These are phyloP conservation scores for human (Homo sapiens) DNA, from an alignment of 2,113 vertebrate species.

Conservation along the genomic window DNA sequence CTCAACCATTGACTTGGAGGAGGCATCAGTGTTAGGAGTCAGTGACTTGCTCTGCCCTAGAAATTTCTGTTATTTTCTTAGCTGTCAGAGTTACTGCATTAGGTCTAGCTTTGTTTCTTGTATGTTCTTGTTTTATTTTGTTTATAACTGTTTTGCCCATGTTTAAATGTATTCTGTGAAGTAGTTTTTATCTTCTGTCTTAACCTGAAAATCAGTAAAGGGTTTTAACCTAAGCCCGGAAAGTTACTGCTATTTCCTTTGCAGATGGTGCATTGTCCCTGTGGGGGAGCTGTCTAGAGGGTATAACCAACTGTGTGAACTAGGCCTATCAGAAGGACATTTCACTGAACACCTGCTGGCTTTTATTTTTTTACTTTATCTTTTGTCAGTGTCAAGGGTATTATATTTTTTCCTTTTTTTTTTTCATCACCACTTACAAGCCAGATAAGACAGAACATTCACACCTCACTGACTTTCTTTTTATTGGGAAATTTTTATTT, in stretches of 20 bases:
- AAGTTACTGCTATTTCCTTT: background rate
- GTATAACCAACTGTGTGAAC: background rate
- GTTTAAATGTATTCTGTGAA: background rate
- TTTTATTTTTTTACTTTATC: background rate
- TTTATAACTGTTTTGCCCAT: background rate
- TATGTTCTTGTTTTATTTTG: background rate
- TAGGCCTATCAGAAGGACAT: background rate
- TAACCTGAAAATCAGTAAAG: background rate
- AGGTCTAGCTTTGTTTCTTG: background rate
- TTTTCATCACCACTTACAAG: background rate
- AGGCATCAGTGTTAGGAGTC: background rate
- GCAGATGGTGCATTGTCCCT: background rate
- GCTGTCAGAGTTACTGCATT: background rate
- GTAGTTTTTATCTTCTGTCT: background rate
- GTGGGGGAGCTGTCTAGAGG: background rate
- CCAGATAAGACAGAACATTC: slow-evolving; percentile 23
- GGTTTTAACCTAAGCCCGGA: slow-evolving; percentile 8
- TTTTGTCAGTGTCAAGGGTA: background rate
- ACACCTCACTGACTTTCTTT: background rate
- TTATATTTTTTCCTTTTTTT: background rate
- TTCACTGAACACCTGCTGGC: background rate
- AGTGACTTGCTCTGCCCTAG: background rate
- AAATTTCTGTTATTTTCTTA: slow-evolving; percentile 38
- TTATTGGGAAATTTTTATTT: slow-evolving; percentile 44
- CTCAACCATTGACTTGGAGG: background rate